phyloP scores from a whole-genome alignment of 2,113 vertebrate species.

The Campylomormyrus numenius region DNA sequence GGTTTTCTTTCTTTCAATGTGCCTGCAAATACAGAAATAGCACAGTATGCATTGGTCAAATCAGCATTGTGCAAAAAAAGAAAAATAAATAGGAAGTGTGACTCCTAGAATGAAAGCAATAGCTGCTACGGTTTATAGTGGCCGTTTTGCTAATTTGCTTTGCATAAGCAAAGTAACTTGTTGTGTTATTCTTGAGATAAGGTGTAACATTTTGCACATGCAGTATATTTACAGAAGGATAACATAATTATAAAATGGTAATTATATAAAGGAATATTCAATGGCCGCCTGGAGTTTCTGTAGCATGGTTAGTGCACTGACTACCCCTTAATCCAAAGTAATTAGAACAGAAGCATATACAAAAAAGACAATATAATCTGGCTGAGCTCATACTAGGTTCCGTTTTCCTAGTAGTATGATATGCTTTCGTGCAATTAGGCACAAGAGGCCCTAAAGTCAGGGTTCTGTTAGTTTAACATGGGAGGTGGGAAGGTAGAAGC shows the following conservation, averaged over 20 bases:
- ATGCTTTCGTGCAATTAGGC: conserved; percentile 33
- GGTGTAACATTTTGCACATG: neutral
- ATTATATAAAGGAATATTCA: neutral
- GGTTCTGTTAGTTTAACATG: conserved; percentile 30
- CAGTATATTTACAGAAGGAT: neutral
- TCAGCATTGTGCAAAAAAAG: neutral
- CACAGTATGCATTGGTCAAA: neutral
- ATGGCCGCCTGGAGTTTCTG: neutral
- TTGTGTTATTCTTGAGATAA: neutral
- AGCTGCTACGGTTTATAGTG: neutral
- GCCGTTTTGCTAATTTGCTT: neutral
- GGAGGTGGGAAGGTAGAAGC: conserved; percentile 10
- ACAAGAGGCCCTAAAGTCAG: conserved; percentile 21
- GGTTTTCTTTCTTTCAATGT: neutral
- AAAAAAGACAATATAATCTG: neutral
- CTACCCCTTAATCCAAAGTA: neutral
- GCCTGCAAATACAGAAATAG: neutral
- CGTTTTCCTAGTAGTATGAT: conserved; percentile 33
- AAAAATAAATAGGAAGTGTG: neutral
- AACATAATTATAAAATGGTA: neutral
- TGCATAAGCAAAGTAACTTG: neutral
- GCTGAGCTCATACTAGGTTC: conserved; percentile 30
- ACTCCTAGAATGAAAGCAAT: neutral
- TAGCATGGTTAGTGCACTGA: neutral
- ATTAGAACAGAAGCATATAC: neutral